Base-by-base conservation (phyloP, 2,888 invertebrate species). In the Odontocerum albicorne region DNA sequence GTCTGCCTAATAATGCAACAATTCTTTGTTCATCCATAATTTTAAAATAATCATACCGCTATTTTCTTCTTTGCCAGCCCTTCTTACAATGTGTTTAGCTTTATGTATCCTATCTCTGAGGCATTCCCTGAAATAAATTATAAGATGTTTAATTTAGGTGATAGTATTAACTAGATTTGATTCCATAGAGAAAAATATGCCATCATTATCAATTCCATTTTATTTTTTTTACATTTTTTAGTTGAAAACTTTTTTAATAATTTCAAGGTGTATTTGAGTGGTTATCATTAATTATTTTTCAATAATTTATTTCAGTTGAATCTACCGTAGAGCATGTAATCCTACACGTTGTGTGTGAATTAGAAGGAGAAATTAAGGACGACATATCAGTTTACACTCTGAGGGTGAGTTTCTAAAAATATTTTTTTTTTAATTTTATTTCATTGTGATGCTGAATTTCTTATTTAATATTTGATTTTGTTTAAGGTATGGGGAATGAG, bases 241-340 rank as follows among this genome's bases (percentile, higher is more conserved):
- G 10, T 27, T 6, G 10, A 27, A 27, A 27, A 7, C 6, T 7
- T 27, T n/a, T n/a, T n/a, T n/a, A n/a, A n/a, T n/a, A n/a, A n/a
- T n/a, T n/a, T n/a, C n/a, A n/a, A n/a, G n/a, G 10, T 7, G 10
- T 27, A 27, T 10, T 27, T 7, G 27, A 27, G 10, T 27, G 27
- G 6, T 43, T 3, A n/a, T n/a, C n/a, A n/a, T n/a, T n/a, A n/a
- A n/a, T 27, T 10, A 27, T 27, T 7, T 27, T 27, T 27, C 10
- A 27, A 27, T 7, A 3, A 40, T 52, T 38, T 58, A 57, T 53
- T 58, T 63, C 75, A 94, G 95, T 95, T 62, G 89, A 87, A 65
- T 88, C 91, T 46, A 90, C 86, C 40, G 86, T 92, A 53, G 92
- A 92, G 64, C 90, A 92, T 69, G 88, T 93, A 44, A 87, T 93